Evolutionary conservation across 1,140 invertebrate genomes (phyloP).

Genomic region (Pseudomyrmex dendroicus): DNA sequence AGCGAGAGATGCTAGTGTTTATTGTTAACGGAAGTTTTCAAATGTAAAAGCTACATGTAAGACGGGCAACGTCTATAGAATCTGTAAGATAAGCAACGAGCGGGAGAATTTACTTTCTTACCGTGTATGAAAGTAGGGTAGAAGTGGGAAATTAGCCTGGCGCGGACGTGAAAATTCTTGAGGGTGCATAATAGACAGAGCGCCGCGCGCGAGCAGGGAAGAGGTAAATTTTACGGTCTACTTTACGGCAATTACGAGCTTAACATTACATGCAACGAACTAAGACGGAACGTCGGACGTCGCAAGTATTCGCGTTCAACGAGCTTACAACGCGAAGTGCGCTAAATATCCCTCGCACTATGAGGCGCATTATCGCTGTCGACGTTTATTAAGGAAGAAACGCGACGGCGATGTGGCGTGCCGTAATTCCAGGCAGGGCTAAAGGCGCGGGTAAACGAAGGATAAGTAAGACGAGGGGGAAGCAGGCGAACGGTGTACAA

Average conservation of each 20-base stretch:
- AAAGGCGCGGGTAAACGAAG: constrained; percentile 29
- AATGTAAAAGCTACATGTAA: no score
- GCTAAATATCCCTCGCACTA: constrained; percentile 58
- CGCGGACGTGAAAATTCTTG: constrained; percentile 41
- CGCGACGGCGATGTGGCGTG: constrained; percentile 54
- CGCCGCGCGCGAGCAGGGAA: not conserved
- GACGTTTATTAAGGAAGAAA: constrained; percentile 59
- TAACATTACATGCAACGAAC: constrained; percentile 57
- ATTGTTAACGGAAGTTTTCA: no score
- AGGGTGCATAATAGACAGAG: constrained; percentile 36
- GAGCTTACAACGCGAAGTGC: constrained; percentile 58
- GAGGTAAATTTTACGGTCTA: constrained; percentile 44
- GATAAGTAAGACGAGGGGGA: constrained; percentile 1
- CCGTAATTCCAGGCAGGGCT: constrained; percentile 40
- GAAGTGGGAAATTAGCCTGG: constrained; percentile 43
- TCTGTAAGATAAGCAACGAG: constrained; percentile 34
- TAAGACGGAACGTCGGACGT: constrained; percentile 58
- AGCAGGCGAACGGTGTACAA: not conserved
- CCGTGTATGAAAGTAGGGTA: constrained; percentile 31
- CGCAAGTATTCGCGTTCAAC: constrained; percentile 58
- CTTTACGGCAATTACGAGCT: constrained; percentile 55
- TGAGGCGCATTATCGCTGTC: constrained; percentile 56
- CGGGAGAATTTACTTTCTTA: constrained; percentile 20
- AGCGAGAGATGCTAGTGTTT: no score
- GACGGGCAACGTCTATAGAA: not conserved